Conservation (phyloP, 2,113 vertebrate genomes). For the Gadus macrocephalus region DNA sequence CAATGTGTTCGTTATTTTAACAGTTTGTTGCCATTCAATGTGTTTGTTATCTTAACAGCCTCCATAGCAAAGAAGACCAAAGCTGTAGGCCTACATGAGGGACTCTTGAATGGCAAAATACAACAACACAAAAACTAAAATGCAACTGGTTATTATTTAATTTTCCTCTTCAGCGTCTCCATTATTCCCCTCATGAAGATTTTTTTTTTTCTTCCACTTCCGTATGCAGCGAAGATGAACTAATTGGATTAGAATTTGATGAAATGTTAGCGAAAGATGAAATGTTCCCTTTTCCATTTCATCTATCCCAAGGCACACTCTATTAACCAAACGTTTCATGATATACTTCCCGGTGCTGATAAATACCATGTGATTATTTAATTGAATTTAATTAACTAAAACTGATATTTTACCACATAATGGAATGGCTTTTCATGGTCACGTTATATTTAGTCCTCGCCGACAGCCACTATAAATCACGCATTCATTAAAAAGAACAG, state of each 20-base stretch:
- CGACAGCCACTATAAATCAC: background rate
- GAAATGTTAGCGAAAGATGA: background rate
- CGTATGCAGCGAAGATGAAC: no score
- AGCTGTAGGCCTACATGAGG: no score
- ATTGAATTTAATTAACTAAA: background rate
- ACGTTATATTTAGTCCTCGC: background rate
- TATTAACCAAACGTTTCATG: background rate
- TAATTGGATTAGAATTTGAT: no score
- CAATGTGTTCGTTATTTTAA: background rate
- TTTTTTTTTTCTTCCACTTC: no score
- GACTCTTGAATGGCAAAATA: no score
- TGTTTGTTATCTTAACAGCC: background rate
- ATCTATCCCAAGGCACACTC: background rate
- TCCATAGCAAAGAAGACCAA: no score
- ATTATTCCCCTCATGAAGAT: no score
- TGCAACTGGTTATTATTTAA: no score
- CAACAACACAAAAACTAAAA: no score
- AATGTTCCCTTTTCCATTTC: background rate
- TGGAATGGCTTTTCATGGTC: background rate
- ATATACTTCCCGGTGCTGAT: background rate
- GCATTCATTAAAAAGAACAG: no score
- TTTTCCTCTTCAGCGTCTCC: no score
- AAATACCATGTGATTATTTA: background rate
- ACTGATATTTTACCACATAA: slow-evolving; percentile 1
- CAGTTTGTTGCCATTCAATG: background rate